These are phyloP conservation scores for Sprattus sprattus DNA, from an alignment of 2,113 vertebrate genomes.

Conservation along the genomic window DNA sequence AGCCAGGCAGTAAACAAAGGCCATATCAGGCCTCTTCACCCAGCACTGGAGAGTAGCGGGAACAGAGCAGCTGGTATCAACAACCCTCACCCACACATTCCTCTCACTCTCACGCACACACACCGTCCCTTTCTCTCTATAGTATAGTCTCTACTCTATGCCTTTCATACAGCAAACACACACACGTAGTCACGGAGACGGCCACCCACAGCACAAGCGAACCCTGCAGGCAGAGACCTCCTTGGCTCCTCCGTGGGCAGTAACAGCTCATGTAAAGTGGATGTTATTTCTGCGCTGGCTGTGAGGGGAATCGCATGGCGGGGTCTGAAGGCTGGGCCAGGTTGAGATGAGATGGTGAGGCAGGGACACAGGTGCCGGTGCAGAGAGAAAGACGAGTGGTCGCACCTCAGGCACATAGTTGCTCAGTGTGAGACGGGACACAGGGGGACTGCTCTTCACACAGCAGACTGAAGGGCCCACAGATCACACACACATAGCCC, in stretches of 20 bases:
- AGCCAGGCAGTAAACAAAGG: not conserved
- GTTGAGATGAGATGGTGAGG: not conserved
- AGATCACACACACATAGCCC: too few relatives aligned
- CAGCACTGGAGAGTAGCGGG: not conserved
- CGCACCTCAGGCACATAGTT: not conserved
- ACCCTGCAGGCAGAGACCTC: not conserved
- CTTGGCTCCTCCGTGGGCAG: not conserved
- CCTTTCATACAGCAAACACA: not conserved
- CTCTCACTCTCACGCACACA: not conserved
- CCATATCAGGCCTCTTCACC: constrained; percentile 5
- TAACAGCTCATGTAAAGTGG: not conserved
- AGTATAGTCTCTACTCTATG: too few relatives aligned
- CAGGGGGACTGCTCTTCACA: not conserved
- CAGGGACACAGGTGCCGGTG: not conserved
- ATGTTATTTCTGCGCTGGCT: not conserved
- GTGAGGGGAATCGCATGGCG: not conserved
- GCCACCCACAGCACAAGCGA: not conserved
- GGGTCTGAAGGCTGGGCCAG: not conserved
- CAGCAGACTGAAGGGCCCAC: not conserved
- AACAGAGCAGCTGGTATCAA: not conserved
- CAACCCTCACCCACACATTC: not conserved
- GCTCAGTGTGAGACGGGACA: not conserved
- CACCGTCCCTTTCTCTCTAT: too few relatives aligned
- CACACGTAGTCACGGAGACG: not conserved
- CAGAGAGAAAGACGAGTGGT: not conserved